phyloP scores from a whole-genome alignment of 2,113 vertebrate species.

The Agapornis roseicollis region DNA sequence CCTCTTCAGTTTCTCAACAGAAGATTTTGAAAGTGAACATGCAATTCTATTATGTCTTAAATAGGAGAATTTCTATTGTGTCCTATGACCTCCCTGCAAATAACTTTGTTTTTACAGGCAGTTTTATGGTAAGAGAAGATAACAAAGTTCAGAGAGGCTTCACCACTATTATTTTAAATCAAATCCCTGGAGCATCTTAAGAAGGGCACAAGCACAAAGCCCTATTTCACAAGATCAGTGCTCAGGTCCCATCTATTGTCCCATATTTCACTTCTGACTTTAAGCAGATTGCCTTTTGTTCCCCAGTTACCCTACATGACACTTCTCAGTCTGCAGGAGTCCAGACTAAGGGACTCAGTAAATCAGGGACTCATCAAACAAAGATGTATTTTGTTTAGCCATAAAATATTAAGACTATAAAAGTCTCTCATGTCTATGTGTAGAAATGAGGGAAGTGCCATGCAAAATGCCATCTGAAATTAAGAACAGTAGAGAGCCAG shows the following conservation, averaged over 20 bases:
- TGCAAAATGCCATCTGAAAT: background rate
- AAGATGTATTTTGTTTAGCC: background rate
- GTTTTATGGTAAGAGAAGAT: background rate
- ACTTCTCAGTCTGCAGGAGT: background rate
- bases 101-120: background rate
- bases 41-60: background rate
- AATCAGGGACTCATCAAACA: background rate
- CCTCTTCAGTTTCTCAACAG: background rate
- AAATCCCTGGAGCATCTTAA: background rate
- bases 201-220: background rate
- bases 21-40: background rate
- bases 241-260: conserved; percentile 14
- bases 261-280: background rate
- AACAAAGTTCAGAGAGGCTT: background rate
- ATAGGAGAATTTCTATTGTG: background rate
- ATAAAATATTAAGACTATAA: background rate
- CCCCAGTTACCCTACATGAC: background rate
- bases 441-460: background rate
- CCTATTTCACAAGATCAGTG: background rate
- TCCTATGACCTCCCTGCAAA: background rate
- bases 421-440: background rate
- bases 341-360: background rate
- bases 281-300: background rate
- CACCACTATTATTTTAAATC: background rate
- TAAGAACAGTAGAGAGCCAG: background rate